Conservation (phyloP, 1,140 invertebrate genomes). For the Campoletis sonorensis region DNA sequence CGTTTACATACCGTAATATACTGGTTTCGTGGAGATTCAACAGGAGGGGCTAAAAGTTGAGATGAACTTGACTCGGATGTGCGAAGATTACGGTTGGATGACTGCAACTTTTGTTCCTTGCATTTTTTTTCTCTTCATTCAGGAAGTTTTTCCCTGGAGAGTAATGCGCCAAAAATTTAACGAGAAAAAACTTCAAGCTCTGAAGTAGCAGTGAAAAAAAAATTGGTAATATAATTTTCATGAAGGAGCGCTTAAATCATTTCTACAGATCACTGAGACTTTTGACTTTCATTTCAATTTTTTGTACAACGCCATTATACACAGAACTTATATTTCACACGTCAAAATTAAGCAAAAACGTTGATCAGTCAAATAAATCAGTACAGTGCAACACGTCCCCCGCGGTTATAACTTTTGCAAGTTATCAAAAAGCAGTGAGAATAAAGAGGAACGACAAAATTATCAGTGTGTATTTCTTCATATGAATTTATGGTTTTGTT, state of each 20-base stretch:
- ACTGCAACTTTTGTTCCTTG: background rate
- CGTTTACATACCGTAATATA: slow-evolving; percentile 4
- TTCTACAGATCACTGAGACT: too few species aligned
- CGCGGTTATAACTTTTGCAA: too few species aligned
- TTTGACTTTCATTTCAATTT: too few species aligned
- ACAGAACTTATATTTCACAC: too few species aligned
- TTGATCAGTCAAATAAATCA: too few species aligned
- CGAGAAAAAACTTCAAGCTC: background rate
- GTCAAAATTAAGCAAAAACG: too few species aligned
- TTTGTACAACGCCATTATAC: background rate
- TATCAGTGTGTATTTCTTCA: too few species aligned
- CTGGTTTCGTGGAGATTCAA: background rate
- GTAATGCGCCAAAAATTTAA: background rate
- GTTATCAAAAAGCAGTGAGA: background rate
- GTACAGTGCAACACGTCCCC: too few species aligned
- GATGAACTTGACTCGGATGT: background rate
- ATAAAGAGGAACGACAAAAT: too few species aligned
- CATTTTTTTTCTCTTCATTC: too few species aligned
- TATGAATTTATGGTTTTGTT: too few species aligned
- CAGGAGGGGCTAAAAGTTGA: background rate
- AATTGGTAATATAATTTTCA: background rate
- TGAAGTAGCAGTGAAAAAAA: background rate
- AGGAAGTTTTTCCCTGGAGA: background rate
- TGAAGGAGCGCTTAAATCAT: too few species aligned
- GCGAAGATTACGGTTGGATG: background rate